Evolutionary conservation across 2,113 vertebrate genomes (phyloP).

Genomic region (Chascanopsetta lugubris): DNA sequence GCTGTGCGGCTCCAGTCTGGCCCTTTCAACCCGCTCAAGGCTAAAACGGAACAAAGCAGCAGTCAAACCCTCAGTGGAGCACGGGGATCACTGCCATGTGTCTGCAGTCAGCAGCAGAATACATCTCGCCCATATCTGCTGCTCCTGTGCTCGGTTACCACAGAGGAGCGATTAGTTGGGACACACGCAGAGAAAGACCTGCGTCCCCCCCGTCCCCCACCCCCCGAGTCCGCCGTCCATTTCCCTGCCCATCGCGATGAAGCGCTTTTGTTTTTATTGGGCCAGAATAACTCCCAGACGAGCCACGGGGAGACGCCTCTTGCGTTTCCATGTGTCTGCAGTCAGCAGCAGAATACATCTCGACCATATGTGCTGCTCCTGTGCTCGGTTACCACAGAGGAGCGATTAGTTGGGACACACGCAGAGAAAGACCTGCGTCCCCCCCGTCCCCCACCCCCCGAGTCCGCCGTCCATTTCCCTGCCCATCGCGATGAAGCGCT

Average conservation of each 20-base stretch:
- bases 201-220: too few species aligned
- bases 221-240: conserved; percentile 38
- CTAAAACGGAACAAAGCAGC: conserved; percentile 23
- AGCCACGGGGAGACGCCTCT: conserved; percentile 42
- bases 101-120: conserved; percentile 38
- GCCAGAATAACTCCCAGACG: conserved; percentile 45
- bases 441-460: too few species aligned
- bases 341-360: conserved; percentile 37
- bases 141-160: conserved; percentile 27
- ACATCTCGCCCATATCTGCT: conserved; percentile 38
- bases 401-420: conserved; percentile 44
- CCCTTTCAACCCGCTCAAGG: conserved; percentile 11
- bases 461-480: conserved; percentile 43
- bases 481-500: conserved; percentile 28
- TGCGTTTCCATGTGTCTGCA: conserved; percentile 39
- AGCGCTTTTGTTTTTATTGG: conserved; percentile 57
- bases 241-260: conserved; percentile 39
- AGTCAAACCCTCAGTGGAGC: conserved; percentile 24
- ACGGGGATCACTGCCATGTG: conserved; percentile 53
- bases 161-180: conserved; percentile 48
- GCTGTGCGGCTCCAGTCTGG: neutral
- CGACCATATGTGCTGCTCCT: conserved; percentile 36
- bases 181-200: conserved; percentile 33
- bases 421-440: conserved; percentile 33
- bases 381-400: conserved; percentile 33